Conservation (phyloP, 2,113 vertebrate genomes). For the Chaetorhynchus papuensis region DNA sequence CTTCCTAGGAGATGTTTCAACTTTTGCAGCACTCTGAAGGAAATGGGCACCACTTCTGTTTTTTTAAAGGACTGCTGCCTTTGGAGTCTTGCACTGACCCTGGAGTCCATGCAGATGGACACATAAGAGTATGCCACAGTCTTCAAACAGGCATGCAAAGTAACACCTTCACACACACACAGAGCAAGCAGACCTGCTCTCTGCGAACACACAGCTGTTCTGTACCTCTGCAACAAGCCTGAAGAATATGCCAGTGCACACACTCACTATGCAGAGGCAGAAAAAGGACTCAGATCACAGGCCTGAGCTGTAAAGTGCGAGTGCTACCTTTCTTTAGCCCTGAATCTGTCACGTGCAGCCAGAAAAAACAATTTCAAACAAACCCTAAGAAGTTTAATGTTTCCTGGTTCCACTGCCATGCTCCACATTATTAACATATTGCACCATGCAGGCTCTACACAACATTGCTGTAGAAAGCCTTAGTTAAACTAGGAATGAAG, state of each 20-base stretch:
- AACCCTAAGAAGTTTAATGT: background rate
- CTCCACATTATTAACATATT: accelerated
- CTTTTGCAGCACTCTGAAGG: background rate
- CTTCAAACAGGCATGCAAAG: background rate
- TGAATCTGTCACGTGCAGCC: accelerated
- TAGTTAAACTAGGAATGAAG: background rate
- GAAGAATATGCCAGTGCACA: background rate
- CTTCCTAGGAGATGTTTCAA: background rate
- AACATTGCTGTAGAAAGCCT: background rate
- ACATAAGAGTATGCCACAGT: background rate
- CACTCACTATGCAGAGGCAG: background rate
- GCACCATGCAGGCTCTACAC: background rate
- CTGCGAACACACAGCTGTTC: background rate
- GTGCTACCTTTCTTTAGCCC: background rate
- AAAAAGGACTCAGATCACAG: background rate
- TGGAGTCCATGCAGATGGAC: background rate
- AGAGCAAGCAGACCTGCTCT: background rate
- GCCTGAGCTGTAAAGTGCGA: background rate
- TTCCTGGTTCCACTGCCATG: background rate
- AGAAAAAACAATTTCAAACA: background rate
- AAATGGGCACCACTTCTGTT: background rate
- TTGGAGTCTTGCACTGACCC: background rate
- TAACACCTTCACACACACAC: background rate
- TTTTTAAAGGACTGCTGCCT: background rate
- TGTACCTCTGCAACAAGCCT: background rate